Percentiles rank a stretch among this genome's conserved stretches.
Evolutionary conservation across 2,888 invertebrate genomes (phyloP).

Genomic region (Cheilosia impressa): DNA sequence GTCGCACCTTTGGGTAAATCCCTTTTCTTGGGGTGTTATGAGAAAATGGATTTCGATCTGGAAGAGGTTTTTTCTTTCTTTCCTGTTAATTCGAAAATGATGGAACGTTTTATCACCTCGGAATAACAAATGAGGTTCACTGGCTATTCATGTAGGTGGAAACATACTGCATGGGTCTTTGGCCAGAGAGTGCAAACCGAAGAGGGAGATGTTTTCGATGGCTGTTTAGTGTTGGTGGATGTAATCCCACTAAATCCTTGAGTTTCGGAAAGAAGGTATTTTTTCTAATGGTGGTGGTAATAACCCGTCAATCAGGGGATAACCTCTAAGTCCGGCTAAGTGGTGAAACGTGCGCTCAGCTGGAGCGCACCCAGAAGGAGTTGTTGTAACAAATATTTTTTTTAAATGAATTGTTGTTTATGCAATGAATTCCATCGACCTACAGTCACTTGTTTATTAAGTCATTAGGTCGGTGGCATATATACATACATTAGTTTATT

Average conservation of each 20-base stretch:
- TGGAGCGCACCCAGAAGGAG: too few relatives aligned
- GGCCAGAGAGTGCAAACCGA: background rate
- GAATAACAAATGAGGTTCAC: conserved; percentile 68
- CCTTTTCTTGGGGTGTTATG: conserved; percentile 57
- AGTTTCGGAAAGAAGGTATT: too few relatives aligned
- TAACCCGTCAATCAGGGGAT: too few relatives aligned
- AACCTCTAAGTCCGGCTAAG: too few relatives aligned
- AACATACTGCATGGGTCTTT: background rate
- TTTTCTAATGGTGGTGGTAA: too few relatives aligned
- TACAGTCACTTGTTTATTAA: too few relatives aligned
- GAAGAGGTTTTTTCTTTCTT: conserved; percentile 22
- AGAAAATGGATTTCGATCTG: conserved; percentile 64
- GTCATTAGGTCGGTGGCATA: too few relatives aligned
- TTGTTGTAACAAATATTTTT: too few relatives aligned
- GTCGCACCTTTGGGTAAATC: conserved; percentile 61
- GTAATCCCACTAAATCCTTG: background rate
- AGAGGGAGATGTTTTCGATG: background rate
- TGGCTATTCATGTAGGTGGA: background rate
- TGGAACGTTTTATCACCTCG: conserved; percentile 66
- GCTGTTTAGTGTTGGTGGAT: background rate
- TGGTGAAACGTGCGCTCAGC: too few relatives aligned
- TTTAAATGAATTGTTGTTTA: too few relatives aligned
- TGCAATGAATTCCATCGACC: too few relatives aligned
- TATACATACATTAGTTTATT: too few relatives aligned
- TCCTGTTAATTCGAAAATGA: conserved; percentile 63